Evolutionary conservation across 2,888 invertebrate genomes (phyloP), one percentile per base, ranked within the genome.

Genomic region (Lithophane ornitopus): DNA sequence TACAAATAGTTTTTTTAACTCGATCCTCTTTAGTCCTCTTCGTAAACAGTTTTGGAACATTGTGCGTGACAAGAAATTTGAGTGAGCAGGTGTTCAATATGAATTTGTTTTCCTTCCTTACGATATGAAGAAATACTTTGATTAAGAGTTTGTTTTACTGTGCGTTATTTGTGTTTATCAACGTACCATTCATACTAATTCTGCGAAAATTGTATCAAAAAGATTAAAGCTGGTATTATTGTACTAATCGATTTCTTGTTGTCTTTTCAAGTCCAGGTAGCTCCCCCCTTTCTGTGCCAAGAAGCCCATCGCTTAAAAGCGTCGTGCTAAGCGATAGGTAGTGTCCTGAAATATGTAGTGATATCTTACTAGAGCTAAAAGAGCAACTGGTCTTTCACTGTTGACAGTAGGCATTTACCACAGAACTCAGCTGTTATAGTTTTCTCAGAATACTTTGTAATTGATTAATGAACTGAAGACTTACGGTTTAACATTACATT

Each of bases 1-100:
- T n/a, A 52, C 52, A 66, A 70, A 81, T 72, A 74, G 70, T 77
- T 81, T 83, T 85, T 85, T 78, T 80, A 19, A 76, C 77, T 75
- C 67, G 63, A 70, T 77, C 72, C 85, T 85, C 85, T 85, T 78
- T 77, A 73, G 70, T 61, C 16, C 46, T 58, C 59, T 74, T 67
- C n/a, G 9, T 54, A 22, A 71, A 69, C 56, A 62, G 85, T 88
- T 90, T 87, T 70, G 84, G 81, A 80, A 71, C 71, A 71, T 78
- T 70, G 74, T 68, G 56, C 94, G 93, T 94, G 94, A 93, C 85
- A 54, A 70, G 93, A 92, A 93, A 84, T 72, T 85, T 86, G 84
- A 89, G 78, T 75, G 78, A 79, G 87, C 94, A 93, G 94, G 94
- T 94, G 93, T 91, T 86, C 83, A 72, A 28, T 70, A 70, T 70